Conservation (phyloP, 2,797 vertebrate species). For the Cryptoprocta ferox region DNA sequence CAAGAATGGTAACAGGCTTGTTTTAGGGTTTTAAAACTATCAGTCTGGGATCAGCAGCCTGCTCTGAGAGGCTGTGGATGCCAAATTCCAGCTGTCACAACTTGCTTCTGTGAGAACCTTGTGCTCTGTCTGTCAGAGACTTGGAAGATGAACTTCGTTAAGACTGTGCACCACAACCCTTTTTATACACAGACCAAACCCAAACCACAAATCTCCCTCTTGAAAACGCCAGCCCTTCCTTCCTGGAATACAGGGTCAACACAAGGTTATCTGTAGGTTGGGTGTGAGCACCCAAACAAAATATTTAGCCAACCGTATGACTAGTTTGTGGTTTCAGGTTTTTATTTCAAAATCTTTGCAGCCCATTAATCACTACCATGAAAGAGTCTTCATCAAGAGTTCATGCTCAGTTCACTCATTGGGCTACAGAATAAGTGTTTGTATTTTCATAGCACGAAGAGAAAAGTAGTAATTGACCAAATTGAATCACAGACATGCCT, state of each 20-base stretch:
- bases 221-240: constrained; percentile 57
- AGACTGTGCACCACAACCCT: not conserved
- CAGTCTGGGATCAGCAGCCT: constrained; percentile 75
- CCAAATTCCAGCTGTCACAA: constrained; percentile 80
- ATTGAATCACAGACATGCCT: not conserved
- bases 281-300: constrained; percentile 77
- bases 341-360: constrained; percentile 76
- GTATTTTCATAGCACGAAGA: constrained; percentile 2
- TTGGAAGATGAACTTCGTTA: constrained; percentile 44
- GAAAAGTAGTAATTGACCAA: constrained; percentile 26
- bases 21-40: constrained; percentile 76
- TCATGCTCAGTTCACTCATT: constrained; percentile 68
- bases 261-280: constrained; percentile 76
- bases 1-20: constrained; percentile 67
- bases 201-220: constrained; percentile 64
- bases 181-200: constrained; percentile 63
- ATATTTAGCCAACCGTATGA: constrained; percentile 75
- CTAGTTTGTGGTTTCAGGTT: constrained; percentile 74
- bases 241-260: constrained; percentile 64
- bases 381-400: constrained; percentile 72
- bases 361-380: constrained; percentile 74
- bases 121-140: constrained; percentile 20
- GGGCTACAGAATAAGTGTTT: not conserved
- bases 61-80: constrained; percentile 34
- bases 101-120: constrained; percentile 58